Conservation (phyloP, 2,888 invertebrate species). For the Melieria crassipennis region DNA sequence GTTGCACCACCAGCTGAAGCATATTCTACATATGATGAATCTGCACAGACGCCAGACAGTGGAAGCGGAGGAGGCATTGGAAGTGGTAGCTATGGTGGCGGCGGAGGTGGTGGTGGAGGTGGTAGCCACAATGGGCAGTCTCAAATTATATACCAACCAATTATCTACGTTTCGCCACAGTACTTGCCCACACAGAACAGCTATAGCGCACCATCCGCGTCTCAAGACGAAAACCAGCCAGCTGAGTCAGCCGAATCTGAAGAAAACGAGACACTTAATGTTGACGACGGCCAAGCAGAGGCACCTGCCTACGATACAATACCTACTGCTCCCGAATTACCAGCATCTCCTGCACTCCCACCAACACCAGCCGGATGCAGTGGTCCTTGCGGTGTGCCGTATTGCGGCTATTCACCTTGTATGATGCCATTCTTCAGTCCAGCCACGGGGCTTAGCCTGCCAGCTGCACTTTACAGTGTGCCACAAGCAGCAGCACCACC, state of each 20-base stretch:
- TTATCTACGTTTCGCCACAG: slow-evolving; percentile 50
- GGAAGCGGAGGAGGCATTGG: neutral
- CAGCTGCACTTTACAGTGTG: slow-evolving; percentile 10
- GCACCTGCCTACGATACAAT: neutral
- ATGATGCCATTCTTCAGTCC: slow-evolving; percentile 9
- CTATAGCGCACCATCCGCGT: neutral
- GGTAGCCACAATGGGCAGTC: slow-evolving; percentile 32
- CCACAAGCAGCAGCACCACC: slow-evolving; percentile 15
- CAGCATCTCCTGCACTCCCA: slow-evolving; percentile 1
- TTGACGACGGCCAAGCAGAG: neutral
- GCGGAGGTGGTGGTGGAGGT: neutral
- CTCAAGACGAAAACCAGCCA: neutral
- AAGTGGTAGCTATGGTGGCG: neutral
- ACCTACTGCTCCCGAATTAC: neutral
- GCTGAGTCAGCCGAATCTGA: neutral
- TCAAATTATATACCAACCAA: slow-evolving; percentile 55
- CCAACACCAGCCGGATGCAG: slow-evolving; percentile 24
- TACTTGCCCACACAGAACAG: neutral
- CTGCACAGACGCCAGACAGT: neutral
- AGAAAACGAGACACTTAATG: neutral
- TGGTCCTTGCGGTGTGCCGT: slow-evolving; percentile 1
- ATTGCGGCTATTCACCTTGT: neutral
- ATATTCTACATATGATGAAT: neutral
- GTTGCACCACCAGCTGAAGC: neutral
- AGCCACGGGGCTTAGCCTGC: neutral